These are phyloP conservation scores for Tyria jacobaeae DNA, from an alignment of 2,888 invertebrate species.

Conservation along the genomic window DNA sequence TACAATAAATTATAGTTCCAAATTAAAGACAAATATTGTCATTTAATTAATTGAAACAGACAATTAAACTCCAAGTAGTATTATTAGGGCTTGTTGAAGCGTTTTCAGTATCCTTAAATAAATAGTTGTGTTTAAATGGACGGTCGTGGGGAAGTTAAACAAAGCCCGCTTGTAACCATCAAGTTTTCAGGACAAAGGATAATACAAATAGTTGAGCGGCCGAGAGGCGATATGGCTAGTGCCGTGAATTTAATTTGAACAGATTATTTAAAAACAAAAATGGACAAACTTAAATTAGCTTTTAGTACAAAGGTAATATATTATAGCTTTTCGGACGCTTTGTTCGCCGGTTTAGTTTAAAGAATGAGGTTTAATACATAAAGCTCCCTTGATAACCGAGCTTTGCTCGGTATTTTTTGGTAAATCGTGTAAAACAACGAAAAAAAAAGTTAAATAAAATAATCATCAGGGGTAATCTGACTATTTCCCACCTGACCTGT, in stretches of 20 bases:
- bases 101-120: slow-evolving; percentile 28
- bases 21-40: slow-evolving; percentile 39
- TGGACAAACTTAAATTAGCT: not conserved
- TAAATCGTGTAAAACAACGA: no score
- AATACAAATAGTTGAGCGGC: slow-evolving; percentile 26
- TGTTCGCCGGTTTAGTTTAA: no score
- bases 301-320: not conserved
- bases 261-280: slow-evolving; percentile 5
- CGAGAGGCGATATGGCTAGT: slow-evolving; percentile 5
- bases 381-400: no score
- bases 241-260: slow-evolving; percentile 7
- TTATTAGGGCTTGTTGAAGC: slow-evolving; percentile 25
- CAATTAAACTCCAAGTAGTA: slow-evolving; percentile 30
- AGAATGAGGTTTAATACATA: no score
- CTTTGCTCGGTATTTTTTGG: no score
- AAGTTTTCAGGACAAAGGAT: slow-evolving; percentile 25
- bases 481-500: no score
- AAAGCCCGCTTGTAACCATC: slow-evolving; percentile 20
- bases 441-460: no score
- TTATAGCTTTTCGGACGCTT: no score
- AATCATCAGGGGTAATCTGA: no score
- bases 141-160: slow-evolving; percentile 29
- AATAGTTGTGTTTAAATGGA: slow-evolving; percentile 25
- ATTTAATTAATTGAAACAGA: slow-evolving; percentile 40
- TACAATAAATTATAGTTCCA: slow-evolving; percentile 15